phyloP scores from a whole-genome alignment of 2,888 invertebrate genomes.

The Schrankia costaestrigalis region DNA sequence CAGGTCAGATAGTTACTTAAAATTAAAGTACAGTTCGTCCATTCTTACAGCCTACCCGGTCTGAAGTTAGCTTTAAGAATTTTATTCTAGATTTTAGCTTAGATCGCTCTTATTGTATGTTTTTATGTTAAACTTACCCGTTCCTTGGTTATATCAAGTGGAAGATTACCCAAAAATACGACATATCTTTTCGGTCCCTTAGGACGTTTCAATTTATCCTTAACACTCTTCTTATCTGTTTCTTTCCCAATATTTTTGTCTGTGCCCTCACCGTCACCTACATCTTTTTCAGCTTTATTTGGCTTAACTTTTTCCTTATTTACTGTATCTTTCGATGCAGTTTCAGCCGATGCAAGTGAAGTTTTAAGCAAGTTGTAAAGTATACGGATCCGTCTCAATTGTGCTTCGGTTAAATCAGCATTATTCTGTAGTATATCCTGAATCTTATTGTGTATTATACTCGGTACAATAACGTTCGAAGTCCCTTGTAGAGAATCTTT shows the following conservation, averaged over 20 bases:
- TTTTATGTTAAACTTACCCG: conserved; percentile 41
- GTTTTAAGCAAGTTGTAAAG: conserved; percentile 64
- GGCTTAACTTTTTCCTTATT: too few relatives aligned
- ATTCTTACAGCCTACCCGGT: too few relatives aligned
- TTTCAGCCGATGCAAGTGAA: conserved; percentile 22
- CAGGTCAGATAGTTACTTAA: too few relatives aligned
- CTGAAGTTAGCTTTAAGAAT: too few relatives aligned
- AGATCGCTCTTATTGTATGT: neutral
- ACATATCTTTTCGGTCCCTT: conserved; percentile 73
- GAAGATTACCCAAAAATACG: conserved; percentile 71
- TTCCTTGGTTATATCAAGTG: conserved; percentile 54
- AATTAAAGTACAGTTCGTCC: too few relatives aligned
- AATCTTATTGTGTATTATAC: conserved; percentile 60
- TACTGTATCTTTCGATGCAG: conserved; percentile 7
- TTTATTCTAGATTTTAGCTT: too few relatives aligned
- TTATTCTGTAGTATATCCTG: conserved; percentile 47
- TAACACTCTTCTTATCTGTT: too few relatives aligned
- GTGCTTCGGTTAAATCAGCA: conserved; percentile 43
- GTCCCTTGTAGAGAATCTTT: conserved; percentile 54
- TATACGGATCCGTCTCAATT: conserved; percentile 59
- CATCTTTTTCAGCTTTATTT: too few relatives aligned
- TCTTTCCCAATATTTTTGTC: conserved; percentile 8
- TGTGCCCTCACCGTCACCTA: conserved; percentile 6
- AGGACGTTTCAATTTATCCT: too few relatives aligned
- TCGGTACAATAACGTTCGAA: conserved; percentile 47